phyloP scores from a whole-genome alignment of 2,888 invertebrate genomes.

The Brachyopa scutellaris region DNA sequence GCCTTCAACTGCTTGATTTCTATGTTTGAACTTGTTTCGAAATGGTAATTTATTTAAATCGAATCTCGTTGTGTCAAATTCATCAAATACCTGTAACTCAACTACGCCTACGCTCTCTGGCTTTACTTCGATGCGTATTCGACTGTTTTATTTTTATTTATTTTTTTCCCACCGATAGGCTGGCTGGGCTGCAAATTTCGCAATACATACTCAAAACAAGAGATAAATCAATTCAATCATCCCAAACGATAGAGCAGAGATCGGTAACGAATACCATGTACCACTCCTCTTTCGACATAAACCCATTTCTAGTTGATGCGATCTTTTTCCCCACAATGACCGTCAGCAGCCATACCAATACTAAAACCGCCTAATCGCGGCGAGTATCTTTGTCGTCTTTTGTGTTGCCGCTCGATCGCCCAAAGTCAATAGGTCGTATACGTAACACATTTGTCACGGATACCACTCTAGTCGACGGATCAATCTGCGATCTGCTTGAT shows the following conservation, averaged over 20 bases:
- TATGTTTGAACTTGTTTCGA: too few relatives aligned
- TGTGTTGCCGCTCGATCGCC: slow-evolving; percentile 71
- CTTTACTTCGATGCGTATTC: too few relatives aligned
- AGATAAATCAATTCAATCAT: slow-evolving; percentile 57
- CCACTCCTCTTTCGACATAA: slow-evolving; percentile 47
- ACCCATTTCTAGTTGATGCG: slow-evolving; percentile 43
- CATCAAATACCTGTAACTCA: too few relatives aligned
- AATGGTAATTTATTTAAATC: too few relatives aligned
- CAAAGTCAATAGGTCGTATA: slow-evolving; percentile 71
- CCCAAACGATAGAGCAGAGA: slow-evolving; percentile 4
- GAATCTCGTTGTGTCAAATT: too few relatives aligned
- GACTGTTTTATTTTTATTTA: too few relatives aligned
- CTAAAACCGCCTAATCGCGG: slow-evolving; percentile 28
- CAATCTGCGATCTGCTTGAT: slow-evolving; percentile 60
- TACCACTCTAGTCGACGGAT: slow-evolving; percentile 9
- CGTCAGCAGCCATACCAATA: slow-evolving; percentile 24
- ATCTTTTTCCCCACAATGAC: slow-evolving; percentile 59
- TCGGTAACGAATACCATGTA: neutral
- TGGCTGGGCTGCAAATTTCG: too few relatives aligned
- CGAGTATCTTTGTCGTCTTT: slow-evolving; percentile 51
- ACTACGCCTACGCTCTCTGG: too few relatives aligned
- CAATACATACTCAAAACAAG: slow-evolving; percentile 6
- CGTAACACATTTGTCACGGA: slow-evolving; percentile 69
- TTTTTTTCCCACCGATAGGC: too few relatives aligned
- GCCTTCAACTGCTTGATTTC: too few relatives aligned